Conservation (phyloP, 1,140 invertebrate species). For the Cardiocondyla obscurior region DNA sequence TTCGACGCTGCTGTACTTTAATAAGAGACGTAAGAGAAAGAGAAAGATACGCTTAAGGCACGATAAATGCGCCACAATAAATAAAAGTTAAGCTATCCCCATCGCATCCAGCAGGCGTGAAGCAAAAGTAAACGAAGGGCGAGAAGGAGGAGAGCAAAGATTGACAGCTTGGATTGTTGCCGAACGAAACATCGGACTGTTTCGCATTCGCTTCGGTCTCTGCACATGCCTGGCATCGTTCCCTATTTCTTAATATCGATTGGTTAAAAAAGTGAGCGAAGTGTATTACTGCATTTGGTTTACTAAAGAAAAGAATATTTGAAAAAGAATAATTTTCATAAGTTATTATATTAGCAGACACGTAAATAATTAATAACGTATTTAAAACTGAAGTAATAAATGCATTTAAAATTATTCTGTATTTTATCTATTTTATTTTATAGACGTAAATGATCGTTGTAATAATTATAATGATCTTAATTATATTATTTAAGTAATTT, state of each 20-base stretch:
- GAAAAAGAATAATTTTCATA: not conserved
- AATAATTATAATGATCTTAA: not conserved
- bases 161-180: constrained; percentile 20
- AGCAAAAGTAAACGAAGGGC: constrained; percentile 22
- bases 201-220: not conserved
- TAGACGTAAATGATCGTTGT: not conserved
- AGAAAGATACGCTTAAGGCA: not conserved
- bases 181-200: not conserved
- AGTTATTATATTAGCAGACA: not conserved
- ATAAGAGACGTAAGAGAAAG: constrained; percentile 21
- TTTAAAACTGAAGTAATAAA: not conserved
- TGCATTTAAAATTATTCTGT: not conserved
- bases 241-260: not conserved
- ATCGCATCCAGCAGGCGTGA: not conserved
- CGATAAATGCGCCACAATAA: constrained; percentile 56
- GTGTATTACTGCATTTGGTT: not conserved
- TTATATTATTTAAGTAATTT: not conserved
- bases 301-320: not conserved
- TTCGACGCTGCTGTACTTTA: constrained; percentile 27
- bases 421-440: not conserved
- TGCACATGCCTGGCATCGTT: not conserved
- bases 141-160: not conserved
- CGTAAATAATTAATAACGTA: not conserved
- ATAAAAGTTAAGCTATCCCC: constrained; percentile 41
- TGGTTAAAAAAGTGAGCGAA: not conserved